Evolutionary conservation across 1,140 invertebrate genomes (phyloP), one percentile per base, ranked within the genome.

Genomic region (Drosophila athabasca): DNA sequence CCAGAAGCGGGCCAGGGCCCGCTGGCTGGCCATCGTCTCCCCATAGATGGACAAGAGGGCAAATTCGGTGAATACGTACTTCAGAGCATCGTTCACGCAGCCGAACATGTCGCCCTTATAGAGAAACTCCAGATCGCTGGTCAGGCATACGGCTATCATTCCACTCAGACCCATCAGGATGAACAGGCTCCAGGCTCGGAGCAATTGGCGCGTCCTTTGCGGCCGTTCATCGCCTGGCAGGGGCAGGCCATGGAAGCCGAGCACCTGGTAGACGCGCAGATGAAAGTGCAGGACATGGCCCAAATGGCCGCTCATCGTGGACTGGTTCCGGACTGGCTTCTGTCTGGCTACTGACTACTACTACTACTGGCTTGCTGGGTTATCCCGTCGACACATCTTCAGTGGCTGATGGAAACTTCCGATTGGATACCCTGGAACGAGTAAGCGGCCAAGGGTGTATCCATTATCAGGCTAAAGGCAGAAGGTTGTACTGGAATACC

Each of bases 191-290:
- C 83, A 88, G 3, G 51, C 9, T 6, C 17, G 52, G 24, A 88
- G 2, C 0, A 53, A 15, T 8, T 1, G 19, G 6, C 41, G n/a
- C 2, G 7, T 55, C 1, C 24, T 9, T 4, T 3, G 2, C 1
- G 60, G 45, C 8, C 50, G 29, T 6, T 5, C 17, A 13, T 76
- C 76, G 0, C 66, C 51, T 0, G 61, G 50, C 2, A 88, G 49
- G 2, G 84, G 48, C 5, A 88, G 39, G 1, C 64, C 65, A 51
- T 88, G 83, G 29, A 88, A 48, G 9, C 87, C 87, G 3, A 90
- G 50, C 62, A 77, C 15, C 60, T 90, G 87, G 67, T 75, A 87
- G 17, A 83, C 66, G 8, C 87, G 76, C 67, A 81, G 29, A 41
- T 90, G 83, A 52, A 51, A 72, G 35, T 75, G 53, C 69, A 89